Base-by-base conservation (phyloP, 1,140 invertebrate species). In the Drosophila kohkoa region DNA sequence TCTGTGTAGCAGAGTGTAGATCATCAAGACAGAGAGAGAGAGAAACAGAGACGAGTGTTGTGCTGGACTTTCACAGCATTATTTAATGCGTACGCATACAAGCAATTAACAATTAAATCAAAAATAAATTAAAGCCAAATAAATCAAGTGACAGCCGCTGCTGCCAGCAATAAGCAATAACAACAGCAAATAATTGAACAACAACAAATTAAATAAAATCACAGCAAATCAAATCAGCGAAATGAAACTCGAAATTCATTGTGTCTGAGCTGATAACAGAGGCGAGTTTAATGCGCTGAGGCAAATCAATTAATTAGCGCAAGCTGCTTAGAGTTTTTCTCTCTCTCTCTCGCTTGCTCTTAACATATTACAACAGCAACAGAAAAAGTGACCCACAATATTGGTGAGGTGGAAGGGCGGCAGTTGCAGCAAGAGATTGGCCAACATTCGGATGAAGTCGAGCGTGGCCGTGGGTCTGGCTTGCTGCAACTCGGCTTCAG, bases 71-170 rank as follows among this genome's bases (percentile, higher is more conserved):
- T 25, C 20, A 25, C 20, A 25, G 20, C 20, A 25, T 25, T 25
- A 32, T 32, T 54, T 35, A 6, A 52, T 52, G 52, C 52, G 35
- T 41, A 57, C 30, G 8, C 15, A n/a, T n/a, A 57, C 46, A 20
- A 20, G 15, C 15, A 48, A 5, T 16, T 48, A 16, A 25, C 54
- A 57, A 57, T 57, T 57, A 57, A 88, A 82, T 75, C 82, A 62
- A 79, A 25, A 75, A 82, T 79, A 82, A 88, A 88, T 88, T 88
- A 88, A 75, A 60, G 59, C 59, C 79, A 77, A 77, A 87, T 79
- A 88, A 87, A 87, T 88, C 79, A 87, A 87, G 46, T 46, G 65
- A 70, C 70, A 48, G 15, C 3, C 16, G 63, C 49, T 35, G 45
- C 13, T 7, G 11, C 20, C 43, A n/a, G 35, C 41, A 13, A 58